phyloP scores from a whole-genome alignment of 2,888 invertebrate species.

The Drosophila trichaetosa region DNA sequence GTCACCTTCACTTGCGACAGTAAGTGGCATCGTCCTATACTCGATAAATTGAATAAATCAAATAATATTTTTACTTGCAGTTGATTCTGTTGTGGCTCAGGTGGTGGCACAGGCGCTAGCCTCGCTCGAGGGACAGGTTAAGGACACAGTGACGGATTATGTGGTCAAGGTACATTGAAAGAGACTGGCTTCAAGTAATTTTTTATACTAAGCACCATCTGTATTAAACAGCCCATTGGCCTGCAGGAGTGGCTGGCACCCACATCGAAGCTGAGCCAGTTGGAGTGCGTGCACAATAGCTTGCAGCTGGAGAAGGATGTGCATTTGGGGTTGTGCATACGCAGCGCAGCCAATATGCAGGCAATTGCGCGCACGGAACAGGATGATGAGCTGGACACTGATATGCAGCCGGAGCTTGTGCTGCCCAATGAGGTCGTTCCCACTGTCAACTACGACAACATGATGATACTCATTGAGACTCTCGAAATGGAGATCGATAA shows the following conservation, averaged over 20 bases:
- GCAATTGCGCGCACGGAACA: conserved; percentile 91
- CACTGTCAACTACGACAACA: conserved; percentile 91
- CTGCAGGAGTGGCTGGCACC: conserved; percentile 95
- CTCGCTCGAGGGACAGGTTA: conserved; percentile 90
- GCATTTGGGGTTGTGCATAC: conserved; percentile 88
- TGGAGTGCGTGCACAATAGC: conserved; percentile 97
- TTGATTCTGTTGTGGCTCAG: conserved; percentile 93
- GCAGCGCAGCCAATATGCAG: conserved; percentile 88
- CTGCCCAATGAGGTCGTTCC: conserved; percentile 91
- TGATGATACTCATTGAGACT: conserved; percentile 93
- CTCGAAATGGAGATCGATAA: conserved; percentile 93
- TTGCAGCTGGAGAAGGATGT: conserved; percentile 96
- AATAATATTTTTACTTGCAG: conserved; percentile 86
- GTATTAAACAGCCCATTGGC: conserved; percentile 87
- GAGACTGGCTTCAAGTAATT: neutral
- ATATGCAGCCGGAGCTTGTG: conserved; percentile 91
- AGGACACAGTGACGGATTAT: conserved; percentile 89
- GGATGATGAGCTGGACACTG: conserved; percentile 92
- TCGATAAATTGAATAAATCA: neutral
- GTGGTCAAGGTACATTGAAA: conserved; percentile 85
- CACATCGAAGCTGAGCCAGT: conserved; percentile 93
- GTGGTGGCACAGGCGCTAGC: conserved; percentile 93
- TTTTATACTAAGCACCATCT: neutral
- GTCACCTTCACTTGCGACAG: conserved; percentile 97
- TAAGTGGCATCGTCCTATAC: conserved; percentile 82